Base-by-base conservation (phyloP, 2,797 vertebrate genomes). In the Macropodus opercularis region DNA sequence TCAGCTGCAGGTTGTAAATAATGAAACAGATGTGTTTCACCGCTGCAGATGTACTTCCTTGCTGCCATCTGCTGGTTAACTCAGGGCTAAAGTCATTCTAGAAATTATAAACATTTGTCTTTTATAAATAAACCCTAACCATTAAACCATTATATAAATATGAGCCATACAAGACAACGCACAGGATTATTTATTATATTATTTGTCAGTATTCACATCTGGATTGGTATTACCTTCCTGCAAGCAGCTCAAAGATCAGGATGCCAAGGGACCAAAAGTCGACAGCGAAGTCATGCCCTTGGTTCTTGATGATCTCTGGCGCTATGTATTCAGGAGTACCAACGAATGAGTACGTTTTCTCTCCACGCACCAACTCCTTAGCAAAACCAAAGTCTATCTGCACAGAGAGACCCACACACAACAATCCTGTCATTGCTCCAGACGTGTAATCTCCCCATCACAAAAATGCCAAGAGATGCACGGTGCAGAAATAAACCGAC, bases 331-430 rank as follows among this genome's bases (percentile, higher is more conserved):
- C 93, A 0, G 94, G 93, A 14, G 94, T 94, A 0, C 94, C 92
- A 0, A 94, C 94, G 66, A 95, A 95, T 0, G 94, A 94, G 67
- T 92, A 95, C 1, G 92, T 94, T 82, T 95, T 95, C 47, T 93
- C 93, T 2, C 93, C 94, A 1, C 85, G 82, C 40, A 65, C 72
- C 77, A 95, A 62, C 46, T 93, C 91, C 75, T 92, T 93, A 14
- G 94, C 92, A 63, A 96, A 96, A 18, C 94, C 95, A 69, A 95
- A 96, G 81, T 95, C 94, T 52, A 95, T 93, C 94, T 96, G 58
- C 2, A 40, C 22, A 63, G 0, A 57, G 0, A 56, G 19, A 63
- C n/a, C n/a, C 12, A 64, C 1, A 58, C 14, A 46, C 15, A 64
- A 8, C 62, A 2, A 27, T 55, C 29, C 29, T 41, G 4, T 22